Conservation (phyloP, 2,113 vertebrate species). For the Apaloderma vittatum region DNA sequence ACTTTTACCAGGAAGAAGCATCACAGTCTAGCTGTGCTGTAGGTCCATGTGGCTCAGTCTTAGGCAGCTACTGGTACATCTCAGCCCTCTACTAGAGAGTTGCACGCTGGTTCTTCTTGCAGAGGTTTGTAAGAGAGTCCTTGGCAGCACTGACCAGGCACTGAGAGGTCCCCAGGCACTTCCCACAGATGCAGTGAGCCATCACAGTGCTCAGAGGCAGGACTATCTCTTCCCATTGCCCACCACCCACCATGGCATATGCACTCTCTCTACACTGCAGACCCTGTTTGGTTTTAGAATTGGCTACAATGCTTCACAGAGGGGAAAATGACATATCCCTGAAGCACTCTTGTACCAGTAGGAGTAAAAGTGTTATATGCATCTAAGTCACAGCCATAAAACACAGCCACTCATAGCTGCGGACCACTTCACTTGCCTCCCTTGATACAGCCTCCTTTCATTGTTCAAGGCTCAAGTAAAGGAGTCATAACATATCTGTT, state of each 20-base stretch:
- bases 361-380: not conserved
- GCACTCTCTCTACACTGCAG: not conserved
- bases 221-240: not conserved
- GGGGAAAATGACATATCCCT: fast-evolving
- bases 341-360: not conserved
- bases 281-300: not conserved
- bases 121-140: not conserved
- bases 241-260: fast-evolving
- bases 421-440: not conserved
- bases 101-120: not conserved
- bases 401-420: not conserved
- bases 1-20: not conserved
- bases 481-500: not conserved
- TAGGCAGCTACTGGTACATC: not conserved
- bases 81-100: too few relatives aligned
- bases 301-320: not conserved
- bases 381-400: not conserved
- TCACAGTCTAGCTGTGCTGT: not conserved
- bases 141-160: fast-evolving
- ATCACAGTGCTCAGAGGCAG: not conserved
- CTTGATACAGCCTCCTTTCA: not conserved
- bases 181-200: not conserved
- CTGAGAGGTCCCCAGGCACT: not conserved
- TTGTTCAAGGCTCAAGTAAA: not conserved
- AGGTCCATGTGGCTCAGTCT: not conserved